Evolutionary conservation across 2,113 vertebrate species (phyloP).

Genomic region (Conger conger): DNA sequence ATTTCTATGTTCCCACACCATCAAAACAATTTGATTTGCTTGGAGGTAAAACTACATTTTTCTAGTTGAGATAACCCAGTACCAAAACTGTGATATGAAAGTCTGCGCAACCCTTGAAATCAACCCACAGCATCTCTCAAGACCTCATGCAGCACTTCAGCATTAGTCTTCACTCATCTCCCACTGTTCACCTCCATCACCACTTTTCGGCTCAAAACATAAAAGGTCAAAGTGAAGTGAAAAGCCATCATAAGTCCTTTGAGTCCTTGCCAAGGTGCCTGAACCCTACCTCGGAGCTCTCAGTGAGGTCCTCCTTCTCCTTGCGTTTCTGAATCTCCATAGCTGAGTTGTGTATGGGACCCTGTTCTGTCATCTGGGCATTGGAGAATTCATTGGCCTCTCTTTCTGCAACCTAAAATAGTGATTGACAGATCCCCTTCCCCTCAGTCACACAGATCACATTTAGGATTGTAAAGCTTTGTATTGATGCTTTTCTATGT

Average conservation of each 20-base stretch:
- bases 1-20: not conserved
- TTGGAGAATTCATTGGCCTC: slow-evolving; percentile 75
- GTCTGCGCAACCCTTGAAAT: not conserved
- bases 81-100: not conserved
- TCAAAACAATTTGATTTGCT: not conserved
- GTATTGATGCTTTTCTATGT: not conserved
- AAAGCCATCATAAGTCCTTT: not conserved
- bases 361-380: slow-evolving; percentile 67
- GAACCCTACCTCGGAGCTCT: slow-evolving; percentile 74
- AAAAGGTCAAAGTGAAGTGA: not conserved
- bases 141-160: not conserved
- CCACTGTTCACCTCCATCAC: not conserved
- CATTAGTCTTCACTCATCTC: not conserved
- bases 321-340: slow-evolving; percentile 71
- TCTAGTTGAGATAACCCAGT: not conserved
- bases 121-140: not conserved
- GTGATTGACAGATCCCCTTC: not conserved
- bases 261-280: not conserved
- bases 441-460: not conserved
- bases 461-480: not conserved
- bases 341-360: slow-evolving; percentile 60
- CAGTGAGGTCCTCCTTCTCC: slow-evolving; percentile 70
- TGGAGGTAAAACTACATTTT: not conserved
- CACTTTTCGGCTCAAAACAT: not conserved
- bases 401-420: slow-evolving; percentile 70